A percentile compares a stretch with the other conserved stretches of the same genome.
Conservation (phyloP, 2,797 vertebrate species). For the Vultur gryphus region DNA sequence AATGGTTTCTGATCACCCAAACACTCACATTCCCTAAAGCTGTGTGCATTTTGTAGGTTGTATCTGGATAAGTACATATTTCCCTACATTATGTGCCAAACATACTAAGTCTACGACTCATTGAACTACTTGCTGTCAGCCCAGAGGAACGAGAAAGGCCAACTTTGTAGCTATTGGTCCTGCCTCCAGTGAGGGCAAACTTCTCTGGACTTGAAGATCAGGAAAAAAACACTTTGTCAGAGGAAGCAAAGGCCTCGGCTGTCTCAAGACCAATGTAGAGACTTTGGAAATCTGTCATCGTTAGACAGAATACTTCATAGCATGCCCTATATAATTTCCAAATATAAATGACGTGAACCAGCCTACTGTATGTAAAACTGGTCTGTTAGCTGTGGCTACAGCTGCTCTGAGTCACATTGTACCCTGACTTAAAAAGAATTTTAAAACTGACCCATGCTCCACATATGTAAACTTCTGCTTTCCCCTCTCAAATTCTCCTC, state of each 20-base stretch:
- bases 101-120: rapidly evolving
- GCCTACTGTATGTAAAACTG: background rate
- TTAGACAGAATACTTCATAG: background rate
- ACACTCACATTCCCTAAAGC: background rate
- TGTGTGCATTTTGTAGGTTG: background rate
- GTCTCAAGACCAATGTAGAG: background rate
- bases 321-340: background rate
- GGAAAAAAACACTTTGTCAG: background rate
- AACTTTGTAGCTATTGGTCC: background rate
- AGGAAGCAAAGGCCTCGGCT: background rate
- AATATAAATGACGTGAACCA: background rate
- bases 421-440: background rate
- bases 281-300: background rate
- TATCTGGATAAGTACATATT: background rate
- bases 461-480: background rate
- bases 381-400: background rate
- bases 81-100: background rate
- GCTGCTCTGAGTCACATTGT: background rate
- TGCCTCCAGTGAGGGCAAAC: rapidly evolving
- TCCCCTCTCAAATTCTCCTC: background rate
- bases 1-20: background rate
- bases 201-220: background rate
- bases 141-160: background rate
- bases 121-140: background rate
- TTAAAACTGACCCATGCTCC: background rate